These are phyloP conservation scores for Trilocha varians DNA, from an alignment of 2,888 invertebrate genomes.

Conservation along the genomic window DNA sequence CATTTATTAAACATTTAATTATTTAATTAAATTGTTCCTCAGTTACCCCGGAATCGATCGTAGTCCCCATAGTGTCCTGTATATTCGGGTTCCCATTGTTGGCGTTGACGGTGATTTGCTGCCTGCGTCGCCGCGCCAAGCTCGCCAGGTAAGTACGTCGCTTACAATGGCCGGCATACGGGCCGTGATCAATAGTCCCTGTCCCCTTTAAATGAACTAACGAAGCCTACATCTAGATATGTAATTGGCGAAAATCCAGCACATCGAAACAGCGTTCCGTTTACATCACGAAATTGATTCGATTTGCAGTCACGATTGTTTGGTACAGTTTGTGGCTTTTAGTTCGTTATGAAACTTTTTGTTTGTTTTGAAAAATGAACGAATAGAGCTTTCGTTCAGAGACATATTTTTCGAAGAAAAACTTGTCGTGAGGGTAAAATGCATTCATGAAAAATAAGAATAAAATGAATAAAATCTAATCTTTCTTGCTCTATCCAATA, in stretches of 20 bases:
- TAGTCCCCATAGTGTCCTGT: slow-evolving; percentile 90
- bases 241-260: not conserved
- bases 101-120: slow-evolving; percentile 90
- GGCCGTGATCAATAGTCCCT: not conserved
- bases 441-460: too few species aligned
- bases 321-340: too few species aligned
- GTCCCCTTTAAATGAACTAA: not conserved
- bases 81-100: slow-evolving; percentile 91
- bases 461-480: too few species aligned
- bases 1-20: not conserved
- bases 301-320: not conserved
- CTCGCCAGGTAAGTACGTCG: slow-evolving; percentile 73
- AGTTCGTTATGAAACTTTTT: too few species aligned
- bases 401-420: too few species aligned
- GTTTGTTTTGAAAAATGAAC: too few species aligned
- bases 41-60: slow-evolving; percentile 91
- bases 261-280: not conserved
- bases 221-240: not conserved
- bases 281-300: not conserved
- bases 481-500: too few species aligned
- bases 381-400: too few species aligned
- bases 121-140: slow-evolving; percentile 86
- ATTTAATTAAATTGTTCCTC: slow-evolving; percentile 21
- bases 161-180: not conserved
- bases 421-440: too few species aligned